A percentile compares a stretch with the other conserved stretches of the same genome.
phyloP scores from a whole-genome alignment of 2,113 vertebrate species.

The Crotalus viridis region DNA sequence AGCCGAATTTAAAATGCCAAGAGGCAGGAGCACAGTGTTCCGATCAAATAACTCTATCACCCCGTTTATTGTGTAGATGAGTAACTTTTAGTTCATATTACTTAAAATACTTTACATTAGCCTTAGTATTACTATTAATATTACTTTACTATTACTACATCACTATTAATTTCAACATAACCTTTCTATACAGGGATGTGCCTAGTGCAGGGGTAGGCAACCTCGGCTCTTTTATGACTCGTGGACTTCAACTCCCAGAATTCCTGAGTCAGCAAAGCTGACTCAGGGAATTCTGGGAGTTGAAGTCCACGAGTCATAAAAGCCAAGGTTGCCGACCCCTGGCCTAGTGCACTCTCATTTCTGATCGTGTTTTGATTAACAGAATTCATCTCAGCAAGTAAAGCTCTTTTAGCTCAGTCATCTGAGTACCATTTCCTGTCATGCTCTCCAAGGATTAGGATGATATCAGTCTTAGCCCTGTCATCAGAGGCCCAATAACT shows the following conservation, averaged over 20 bases:
- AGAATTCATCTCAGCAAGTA: not conserved
- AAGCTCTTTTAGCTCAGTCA: not conserved
- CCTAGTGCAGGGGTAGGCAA: no score
- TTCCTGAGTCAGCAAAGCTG: no score
- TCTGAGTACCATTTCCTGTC: not conserved
- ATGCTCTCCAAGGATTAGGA: not conserved
- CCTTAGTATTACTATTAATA: not conserved
- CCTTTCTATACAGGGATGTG: not conserved
- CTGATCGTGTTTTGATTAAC: not conserved
- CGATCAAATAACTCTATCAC: not conserved
- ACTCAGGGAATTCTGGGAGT: no score
- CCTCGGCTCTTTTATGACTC: no score
- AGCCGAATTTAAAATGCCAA: not conserved
- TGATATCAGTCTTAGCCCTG: not conserved
- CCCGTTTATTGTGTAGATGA: not conserved
- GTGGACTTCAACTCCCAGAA: no score
- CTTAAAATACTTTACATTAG: not conserved
- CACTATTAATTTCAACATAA: not conserved
- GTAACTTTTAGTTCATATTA: not conserved
- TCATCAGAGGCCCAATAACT: not conserved
- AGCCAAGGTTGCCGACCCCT: no score
- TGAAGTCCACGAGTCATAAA: no score
- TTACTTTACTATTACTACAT: not conserved
- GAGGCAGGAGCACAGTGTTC: not conserved
- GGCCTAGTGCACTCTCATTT: not conserved